These are phyloP conservation scores for Thryonomys swinderianus DNA, from an alignment of 2,113 vertebrate genomes.

Conservation along the genomic window DNA sequence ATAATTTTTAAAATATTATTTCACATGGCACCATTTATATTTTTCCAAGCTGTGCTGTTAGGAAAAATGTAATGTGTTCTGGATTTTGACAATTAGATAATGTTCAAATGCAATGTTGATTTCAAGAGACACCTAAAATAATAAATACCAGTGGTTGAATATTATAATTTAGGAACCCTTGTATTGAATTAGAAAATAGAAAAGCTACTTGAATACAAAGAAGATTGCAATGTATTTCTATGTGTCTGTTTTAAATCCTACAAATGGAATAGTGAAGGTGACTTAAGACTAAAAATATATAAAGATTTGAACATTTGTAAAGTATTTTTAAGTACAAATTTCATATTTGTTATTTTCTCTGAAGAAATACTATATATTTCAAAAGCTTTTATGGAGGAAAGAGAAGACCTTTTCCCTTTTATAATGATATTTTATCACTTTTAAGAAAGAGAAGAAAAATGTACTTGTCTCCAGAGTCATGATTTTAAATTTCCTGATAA, in stretches of 20 bases:
- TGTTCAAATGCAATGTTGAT: slow-evolving; percentile 33
- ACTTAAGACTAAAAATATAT: slow-evolving; percentile 5
- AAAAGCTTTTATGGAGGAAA: neutral
- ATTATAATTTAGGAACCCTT: slow-evolving; percentile 11
- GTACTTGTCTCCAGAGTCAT: neutral
- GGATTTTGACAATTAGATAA: neutral
- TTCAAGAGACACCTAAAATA: slow-evolving; percentile 41
- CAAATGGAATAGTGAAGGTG: neutral
- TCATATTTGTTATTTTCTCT: neutral
- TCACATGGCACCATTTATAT: neutral
- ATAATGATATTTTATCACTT: neutral
- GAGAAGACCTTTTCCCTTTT: neutral
- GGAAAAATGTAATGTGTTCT: slow-evolving; percentile 20
- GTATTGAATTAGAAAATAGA: neutral
- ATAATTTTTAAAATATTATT: slow-evolving; percentile 49
- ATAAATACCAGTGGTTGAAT: neutral
- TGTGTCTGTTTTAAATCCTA: neutral
- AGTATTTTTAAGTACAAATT: neutral
- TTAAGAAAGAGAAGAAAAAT: neutral
- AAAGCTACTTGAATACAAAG: neutral
- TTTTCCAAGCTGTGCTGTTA: slow-evolving; percentile 10
- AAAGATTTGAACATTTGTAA: neutral
- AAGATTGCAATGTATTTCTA: neutral
- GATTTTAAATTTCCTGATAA: neutral
- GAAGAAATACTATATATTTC: neutral